Evolutionary conservation across 92 coral and sea anemone genomes (phyloP).

Genomic region (Nematostella vectensis): DNA sequence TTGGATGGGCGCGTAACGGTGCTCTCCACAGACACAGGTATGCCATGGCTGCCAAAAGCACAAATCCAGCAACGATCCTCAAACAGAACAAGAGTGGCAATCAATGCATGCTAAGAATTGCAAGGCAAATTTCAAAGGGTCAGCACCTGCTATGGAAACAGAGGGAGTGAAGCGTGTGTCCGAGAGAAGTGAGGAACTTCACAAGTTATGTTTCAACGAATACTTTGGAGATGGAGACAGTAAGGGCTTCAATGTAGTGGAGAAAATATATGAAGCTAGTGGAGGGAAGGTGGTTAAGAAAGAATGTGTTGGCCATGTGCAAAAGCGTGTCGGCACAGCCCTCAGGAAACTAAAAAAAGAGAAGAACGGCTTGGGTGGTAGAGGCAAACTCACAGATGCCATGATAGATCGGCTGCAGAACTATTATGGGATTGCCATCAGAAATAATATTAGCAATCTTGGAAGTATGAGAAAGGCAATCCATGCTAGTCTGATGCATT

Average conservation of each 20-base stretch:
- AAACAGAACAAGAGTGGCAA: constrained; percentile 5
- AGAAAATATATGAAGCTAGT: constrained; percentile 7
- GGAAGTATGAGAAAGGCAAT: constrained; percentile 10
- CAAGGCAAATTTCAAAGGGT: constrained; percentile 35
- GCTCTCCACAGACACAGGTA: too few species aligned
- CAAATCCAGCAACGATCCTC: too few species aligned
- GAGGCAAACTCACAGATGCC: constrained; percentile 7
- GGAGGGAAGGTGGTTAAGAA: constrained; percentile 9
- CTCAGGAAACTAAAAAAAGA: constrained; percentile 4
- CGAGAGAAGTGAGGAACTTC: constrained; percentile 3
- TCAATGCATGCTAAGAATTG: constrained; percentile 6
- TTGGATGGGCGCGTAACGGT: too few species aligned
- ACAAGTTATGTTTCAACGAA: constrained; percentile 7
- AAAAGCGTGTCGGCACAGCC: constrained; percentile 27
- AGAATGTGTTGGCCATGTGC: constrained; percentile 27
- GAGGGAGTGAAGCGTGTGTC: constrained; percentile 32
- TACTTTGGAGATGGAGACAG: constrained; percentile 36
- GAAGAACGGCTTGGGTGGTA: constrained; percentile 13
- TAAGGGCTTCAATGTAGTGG: constrained; percentile 18
- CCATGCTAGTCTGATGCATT: constrained; percentile 6
- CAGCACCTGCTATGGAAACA: constrained; percentile 36
- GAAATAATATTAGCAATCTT: constrained; percentile 5
- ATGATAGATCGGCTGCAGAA: constrained; percentile 1
- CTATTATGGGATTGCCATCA: constrained; percentile 14
- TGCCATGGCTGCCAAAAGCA: constrained; percentile 7